Conservation (phyloP, 2,797 vertebrate species). For the Leptoclinus maculatus region DNA sequence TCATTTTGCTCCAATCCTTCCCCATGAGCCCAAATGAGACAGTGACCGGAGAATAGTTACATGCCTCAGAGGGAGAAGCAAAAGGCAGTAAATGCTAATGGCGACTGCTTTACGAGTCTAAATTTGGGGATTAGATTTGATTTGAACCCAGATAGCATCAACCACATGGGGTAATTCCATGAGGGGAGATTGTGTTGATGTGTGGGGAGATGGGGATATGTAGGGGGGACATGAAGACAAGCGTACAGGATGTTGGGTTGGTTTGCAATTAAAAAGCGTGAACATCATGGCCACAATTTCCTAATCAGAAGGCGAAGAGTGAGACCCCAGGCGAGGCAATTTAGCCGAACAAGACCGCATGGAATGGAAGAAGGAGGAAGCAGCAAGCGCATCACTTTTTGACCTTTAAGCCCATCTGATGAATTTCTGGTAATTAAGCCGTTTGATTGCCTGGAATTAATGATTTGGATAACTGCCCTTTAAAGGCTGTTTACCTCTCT, state of each 20-base stretch:
- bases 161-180: slow-evolving; percentile 72
- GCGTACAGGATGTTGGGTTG: slow-evolving; percentile 73
- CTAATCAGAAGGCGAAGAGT: slow-evolving; percentile 84
- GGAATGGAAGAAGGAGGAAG: slow-evolving; percentile 80
- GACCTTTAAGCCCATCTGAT: slow-evolving; percentile 91
- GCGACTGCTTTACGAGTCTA: slow-evolving; percentile 65
- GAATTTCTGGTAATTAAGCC: slow-evolving; percentile 91
- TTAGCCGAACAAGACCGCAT: slow-evolving; percentile 84
- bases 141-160: slow-evolving; percentile 79
- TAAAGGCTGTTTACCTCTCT: slow-evolving; percentile 90
- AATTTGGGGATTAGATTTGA: slow-evolving; percentile 78
- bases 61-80: slow-evolving; percentile 54
- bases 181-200: slow-evolving; percentile 63
- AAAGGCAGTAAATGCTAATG: slow-evolving; percentile 61
- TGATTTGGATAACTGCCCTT: slow-evolving; percentile 91
- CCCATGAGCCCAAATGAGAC: slow-evolving; percentile 36
- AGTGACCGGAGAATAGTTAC: slow-evolving; percentile 57
- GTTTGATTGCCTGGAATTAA: slow-evolving; percentile 90
- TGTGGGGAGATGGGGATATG: slow-evolving; percentile 41
- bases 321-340: slow-evolving; percentile 88
- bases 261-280: slow-evolving; percentile 85
- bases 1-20: slow-evolving; percentile 39
- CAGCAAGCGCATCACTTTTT: slow-evolving; percentile 86
- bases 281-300: slow-evolving; percentile 85
- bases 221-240: slow-evolving; percentile 60